Conservation (phyloP, 2,113 vertebrate species). For the Colistium nudipinnis region DNA sequence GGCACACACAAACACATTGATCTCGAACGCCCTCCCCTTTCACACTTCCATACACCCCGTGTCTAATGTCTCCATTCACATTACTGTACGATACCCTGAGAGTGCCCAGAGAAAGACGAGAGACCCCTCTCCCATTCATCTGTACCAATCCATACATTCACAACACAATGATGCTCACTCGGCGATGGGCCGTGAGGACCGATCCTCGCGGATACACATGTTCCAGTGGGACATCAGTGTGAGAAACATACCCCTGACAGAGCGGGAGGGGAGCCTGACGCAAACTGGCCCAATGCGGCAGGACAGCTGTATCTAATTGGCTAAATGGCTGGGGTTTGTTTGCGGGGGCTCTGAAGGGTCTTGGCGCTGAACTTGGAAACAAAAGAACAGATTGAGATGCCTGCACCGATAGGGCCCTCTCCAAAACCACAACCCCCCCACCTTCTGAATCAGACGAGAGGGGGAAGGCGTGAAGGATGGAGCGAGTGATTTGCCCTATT, state of each 20-base stretch:
- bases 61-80: slow-evolving; percentile 75
- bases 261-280: slow-evolving; percentile 33
- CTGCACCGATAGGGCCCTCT: slow-evolving; percentile 56
- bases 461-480: slow-evolving; percentile 46
- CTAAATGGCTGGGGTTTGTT: slow-evolving; percentile 67
- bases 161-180: slow-evolving; percentile 46
- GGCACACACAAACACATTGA: slow-evolving; percentile 19
- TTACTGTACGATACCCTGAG: slow-evolving; percentile 71
- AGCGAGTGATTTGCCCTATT: slow-evolving; percentile 66
- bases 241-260: slow-evolving; percentile 58
- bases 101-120: slow-evolving; percentile 45
- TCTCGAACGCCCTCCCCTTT: slow-evolving; percentile 4
- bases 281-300: slow-evolving; percentile 32
- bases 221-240: slow-evolving; percentile 52
- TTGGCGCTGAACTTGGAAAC: slow-evolving; percentile 38
- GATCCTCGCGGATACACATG: slow-evolving; percentile 50
- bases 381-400: slow-evolving; percentile 67
- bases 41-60: slow-evolving; percentile 37
- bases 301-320: slow-evolving; percentile 77
- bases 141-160: slow-evolving; percentile 49
- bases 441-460: slow-evolving; percentile 30
- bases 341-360: slow-evolving; percentile 43
- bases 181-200: slow-evolving; percentile 45
- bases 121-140: slow-evolving; percentile 62
- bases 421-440: slow-evolving; percentile 9